Conservation (phyloP, 2,797 vertebrate species). For the Pseudochirops cupreus region DNA sequence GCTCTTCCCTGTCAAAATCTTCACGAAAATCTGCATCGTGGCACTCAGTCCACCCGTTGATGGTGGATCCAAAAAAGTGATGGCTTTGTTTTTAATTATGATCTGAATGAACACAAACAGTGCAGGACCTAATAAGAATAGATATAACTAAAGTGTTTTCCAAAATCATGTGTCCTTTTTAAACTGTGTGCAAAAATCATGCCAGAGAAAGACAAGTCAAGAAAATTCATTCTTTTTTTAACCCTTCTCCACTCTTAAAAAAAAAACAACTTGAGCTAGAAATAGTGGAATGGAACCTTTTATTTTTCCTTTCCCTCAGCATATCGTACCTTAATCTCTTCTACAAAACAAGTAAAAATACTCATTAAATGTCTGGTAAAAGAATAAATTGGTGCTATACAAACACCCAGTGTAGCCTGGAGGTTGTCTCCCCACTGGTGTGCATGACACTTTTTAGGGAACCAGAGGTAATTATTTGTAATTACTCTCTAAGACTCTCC, state of each 20-base stretch:
- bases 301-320: neutral
- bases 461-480: neutral
- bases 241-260: neutral
- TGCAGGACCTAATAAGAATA: neutral
- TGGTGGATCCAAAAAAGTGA: too few relatives aligned
- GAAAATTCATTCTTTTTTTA: neutral
- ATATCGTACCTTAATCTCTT: neutral
- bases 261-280: neutral
- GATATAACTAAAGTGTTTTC: neutral
- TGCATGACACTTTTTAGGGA: neutral
- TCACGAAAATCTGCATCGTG: too few relatives aligned
- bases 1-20: too few relatives aligned
- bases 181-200: neutral
- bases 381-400: neutral
- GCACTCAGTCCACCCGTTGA: too few relatives aligned
- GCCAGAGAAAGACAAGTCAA: neutral
- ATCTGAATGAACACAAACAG: neutral
- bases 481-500: neutral
- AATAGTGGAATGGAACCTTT: neutral
- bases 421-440: neutral
- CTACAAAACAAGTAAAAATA: neutral
- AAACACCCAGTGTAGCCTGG: neutral
- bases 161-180: neutral
- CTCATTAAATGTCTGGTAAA: neutral
- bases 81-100: neutral